Evolutionary conservation across 2,888 invertebrate species (phyloP).

Genomic region (Zaprionus bogoriensis): DNA sequence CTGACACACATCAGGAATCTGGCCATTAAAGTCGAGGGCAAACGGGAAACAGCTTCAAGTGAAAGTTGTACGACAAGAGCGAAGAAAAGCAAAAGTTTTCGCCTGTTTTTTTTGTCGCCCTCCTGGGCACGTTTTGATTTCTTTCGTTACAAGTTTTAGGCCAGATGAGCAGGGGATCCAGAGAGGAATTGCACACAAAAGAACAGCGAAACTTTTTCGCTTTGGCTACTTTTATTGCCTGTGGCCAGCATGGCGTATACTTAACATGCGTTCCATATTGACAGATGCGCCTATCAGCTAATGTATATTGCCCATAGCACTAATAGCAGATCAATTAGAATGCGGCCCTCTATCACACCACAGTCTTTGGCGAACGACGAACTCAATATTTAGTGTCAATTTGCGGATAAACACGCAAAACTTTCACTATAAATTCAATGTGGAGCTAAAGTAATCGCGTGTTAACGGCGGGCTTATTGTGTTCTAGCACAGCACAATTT

Average conservation of each 20-base stretch:
- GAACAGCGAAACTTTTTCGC: conserved; percentile 48
- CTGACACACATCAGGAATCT: conserved; percentile 17
- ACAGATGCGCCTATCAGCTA: conserved; percentile 32
- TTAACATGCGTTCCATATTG: conserved; percentile 35
- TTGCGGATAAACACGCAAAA: background rate
- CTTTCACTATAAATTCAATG: background rate
- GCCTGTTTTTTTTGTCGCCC: conserved; percentile 27
- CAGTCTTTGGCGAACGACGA: background rate
- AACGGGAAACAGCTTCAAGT: conserved; percentile 13
- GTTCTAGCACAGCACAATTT: background rate
- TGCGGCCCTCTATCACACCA: background rate
- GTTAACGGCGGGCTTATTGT: background rate
- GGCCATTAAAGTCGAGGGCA: conserved; percentile 36
- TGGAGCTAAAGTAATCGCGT: background rate
- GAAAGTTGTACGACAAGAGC: conserved; percentile 25
- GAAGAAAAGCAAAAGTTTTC: conserved; percentile 50
- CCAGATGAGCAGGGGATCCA: background rate
- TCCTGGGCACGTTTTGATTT: conserved; percentile 60
- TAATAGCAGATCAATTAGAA: conserved; percentile 64
- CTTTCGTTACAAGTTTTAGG: conserved; percentile 40
- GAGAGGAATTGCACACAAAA: background rate
- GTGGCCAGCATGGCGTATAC: conserved; percentile 42
- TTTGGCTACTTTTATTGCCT: conserved; percentile 39
- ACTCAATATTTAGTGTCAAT: conserved; percentile 11
- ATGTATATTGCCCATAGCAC: conserved; percentile 29